phyloP scores from a whole-genome alignment of 2,113 vertebrate species.

The Struthio camelus region DNA sequence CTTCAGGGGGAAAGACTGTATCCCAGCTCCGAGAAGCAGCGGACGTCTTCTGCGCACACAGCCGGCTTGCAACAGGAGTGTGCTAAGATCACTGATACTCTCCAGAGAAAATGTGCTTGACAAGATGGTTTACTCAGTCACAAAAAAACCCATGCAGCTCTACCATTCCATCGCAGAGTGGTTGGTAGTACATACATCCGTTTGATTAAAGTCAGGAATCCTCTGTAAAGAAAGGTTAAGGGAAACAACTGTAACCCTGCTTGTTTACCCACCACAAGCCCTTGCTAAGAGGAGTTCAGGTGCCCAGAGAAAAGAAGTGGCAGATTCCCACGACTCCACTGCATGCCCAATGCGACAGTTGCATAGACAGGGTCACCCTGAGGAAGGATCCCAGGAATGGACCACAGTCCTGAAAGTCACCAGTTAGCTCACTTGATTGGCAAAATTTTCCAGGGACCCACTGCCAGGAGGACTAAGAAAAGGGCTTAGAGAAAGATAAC shows the following conservation, averaged over 20 bases:
- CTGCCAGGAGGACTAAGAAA: neutral
- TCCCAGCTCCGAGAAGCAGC: neutral
- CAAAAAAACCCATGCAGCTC: neutral
- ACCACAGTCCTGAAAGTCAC: neutral
- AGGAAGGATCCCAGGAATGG: neutral
- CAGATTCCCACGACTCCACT: neutral
- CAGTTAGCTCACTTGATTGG: neutral
- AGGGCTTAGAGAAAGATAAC: neutral
- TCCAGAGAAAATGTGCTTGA: neutral
- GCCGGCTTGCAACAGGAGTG: neutral
- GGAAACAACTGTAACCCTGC: neutral
- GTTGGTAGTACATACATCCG: neutral
- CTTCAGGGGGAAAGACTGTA: neutral
- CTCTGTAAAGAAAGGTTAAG: neutral
- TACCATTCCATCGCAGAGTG: neutral
- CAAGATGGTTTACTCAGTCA: neutral
- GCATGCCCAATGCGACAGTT: neutral
- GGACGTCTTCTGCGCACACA: neutral
- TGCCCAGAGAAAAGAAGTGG: neutral
- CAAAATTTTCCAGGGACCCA: neutral
- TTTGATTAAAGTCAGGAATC: neutral
- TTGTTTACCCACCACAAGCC: neutral
- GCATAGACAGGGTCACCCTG: too few species aligned
- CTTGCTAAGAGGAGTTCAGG: neutral
- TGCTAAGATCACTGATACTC: neutral